A percentile compares a stretch with the other conserved stretches of the same genome.
Evolutionary conservation across 2,797 vertebrate genomes (phyloP).

Genomic region (Macroramphosus scolopax): DNA sequence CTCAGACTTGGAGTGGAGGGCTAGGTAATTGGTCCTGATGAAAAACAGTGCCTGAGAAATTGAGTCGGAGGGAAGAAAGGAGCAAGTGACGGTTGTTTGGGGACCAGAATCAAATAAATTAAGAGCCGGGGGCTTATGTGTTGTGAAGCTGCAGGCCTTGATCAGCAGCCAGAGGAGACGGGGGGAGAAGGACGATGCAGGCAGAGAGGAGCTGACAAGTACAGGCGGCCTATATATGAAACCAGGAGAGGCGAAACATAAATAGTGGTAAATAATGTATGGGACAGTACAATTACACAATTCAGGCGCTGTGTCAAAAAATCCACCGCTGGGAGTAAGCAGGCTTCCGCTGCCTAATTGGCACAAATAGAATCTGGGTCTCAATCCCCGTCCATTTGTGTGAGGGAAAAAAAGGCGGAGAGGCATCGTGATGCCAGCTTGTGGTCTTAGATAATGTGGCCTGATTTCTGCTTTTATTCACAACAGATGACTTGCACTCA

Average conservation of each 20-base stretch:
- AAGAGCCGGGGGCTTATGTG: slow-evolving; percentile 41
- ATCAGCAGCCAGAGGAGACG: slow-evolving; percentile 28
- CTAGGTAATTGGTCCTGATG: slow-evolving; percentile 54
- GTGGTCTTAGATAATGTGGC: slow-evolving; percentile 31
- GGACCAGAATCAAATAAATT: slow-evolving; percentile 51
- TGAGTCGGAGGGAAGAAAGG: slow-evolving; percentile 45
- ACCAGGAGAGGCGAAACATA: slow-evolving; percentile 3
- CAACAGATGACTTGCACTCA: slow-evolving; percentile 22
- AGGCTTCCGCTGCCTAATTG: slow-evolving; percentile 35
- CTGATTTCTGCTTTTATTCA: slow-evolving; percentile 29
- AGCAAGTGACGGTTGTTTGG: slow-evolving; percentile 46
- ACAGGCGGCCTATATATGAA: slow-evolving; percentile 18
- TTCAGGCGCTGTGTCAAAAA: slow-evolving; percentile 31
- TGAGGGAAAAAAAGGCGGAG: slow-evolving; percentile 20
- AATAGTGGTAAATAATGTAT: slow-evolving; percentile 50
- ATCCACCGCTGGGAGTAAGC: slow-evolving; percentile 22
- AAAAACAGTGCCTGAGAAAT: slow-evolving; percentile 40
- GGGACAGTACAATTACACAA: slow-evolving; percentile 29
- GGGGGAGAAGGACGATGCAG: neutral
- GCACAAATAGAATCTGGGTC: slow-evolving; percentile 54
- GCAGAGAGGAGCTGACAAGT: slow-evolving; percentile 6
- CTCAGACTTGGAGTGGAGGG: slow-evolving; percentile 25
- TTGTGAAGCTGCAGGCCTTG: slow-evolving; percentile 35
- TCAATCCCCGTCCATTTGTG: slow-evolving; percentile 29
- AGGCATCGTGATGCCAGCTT: slow-evolving; percentile 13